phyloP scores from a whole-genome alignment of 2,888 invertebrate species.

The Sisyra nigra region DNA sequence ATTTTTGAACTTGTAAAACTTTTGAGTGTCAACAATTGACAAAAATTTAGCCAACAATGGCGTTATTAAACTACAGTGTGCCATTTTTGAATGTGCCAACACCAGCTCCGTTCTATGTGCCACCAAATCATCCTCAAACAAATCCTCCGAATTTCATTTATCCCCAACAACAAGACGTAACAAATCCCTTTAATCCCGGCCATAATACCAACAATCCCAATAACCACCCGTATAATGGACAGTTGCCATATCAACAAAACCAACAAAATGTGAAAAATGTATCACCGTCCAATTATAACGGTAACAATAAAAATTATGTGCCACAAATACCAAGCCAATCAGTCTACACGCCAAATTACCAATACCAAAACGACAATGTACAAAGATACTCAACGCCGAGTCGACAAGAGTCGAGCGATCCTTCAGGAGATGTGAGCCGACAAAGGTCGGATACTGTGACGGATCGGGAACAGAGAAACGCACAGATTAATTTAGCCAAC shows the following conservation, averaged over 20 bases:
- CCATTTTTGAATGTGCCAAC: conserved; percentile 22
- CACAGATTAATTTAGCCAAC: not conserved
- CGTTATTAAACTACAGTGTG: conserved; percentile 23
- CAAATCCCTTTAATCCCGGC: not conserved
- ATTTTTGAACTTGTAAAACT: not conserved
- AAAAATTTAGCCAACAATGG: conserved; percentile 16
- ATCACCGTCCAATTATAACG: too few relatives aligned
- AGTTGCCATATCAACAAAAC: not conserved
- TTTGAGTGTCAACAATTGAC: conserved; percentile 1
- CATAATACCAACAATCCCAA: not conserved
- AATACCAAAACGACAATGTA: not conserved
- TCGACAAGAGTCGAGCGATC: not conserved
- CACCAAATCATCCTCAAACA: conserved; percentile 11
- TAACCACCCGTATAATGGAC: not conserved
- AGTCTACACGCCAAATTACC: conserved; percentile 1
- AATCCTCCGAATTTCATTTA: not conserved
- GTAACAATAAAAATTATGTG: too few relatives aligned
- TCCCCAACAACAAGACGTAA: not conserved
- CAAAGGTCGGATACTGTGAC: not conserved
- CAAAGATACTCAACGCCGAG: not conserved
- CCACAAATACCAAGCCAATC: too few relatives aligned
- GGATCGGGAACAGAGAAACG: not conserved
- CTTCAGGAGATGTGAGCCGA: not conserved
- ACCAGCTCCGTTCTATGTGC: conserved; percentile 19
- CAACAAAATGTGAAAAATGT: not conserved